A percentile compares a stretch with the other conserved stretches of the same genome.
Conservation (phyloP, 2,113 vertebrate species). For the Scopus umbretta region DNA sequence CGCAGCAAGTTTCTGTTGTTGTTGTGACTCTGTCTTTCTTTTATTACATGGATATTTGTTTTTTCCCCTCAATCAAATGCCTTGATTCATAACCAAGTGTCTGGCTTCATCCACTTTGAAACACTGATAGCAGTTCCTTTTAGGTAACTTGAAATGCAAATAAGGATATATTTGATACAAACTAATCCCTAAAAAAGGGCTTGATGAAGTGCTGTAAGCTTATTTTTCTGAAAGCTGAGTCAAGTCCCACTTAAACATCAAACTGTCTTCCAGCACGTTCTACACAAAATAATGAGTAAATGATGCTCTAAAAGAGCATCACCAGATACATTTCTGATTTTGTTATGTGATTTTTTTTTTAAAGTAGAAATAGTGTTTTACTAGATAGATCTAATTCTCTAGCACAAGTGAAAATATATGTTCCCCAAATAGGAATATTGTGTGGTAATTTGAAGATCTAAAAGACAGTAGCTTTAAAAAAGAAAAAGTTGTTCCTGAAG, state of each 20-base stretch:
- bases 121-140: slow-evolving; percentile 22
- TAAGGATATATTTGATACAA: slow-evolving; percentile 53
- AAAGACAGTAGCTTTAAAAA: not conserved
- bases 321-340: slow-evolving; percentile 8
- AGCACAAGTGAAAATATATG: not conserved
- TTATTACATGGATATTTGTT: not conserved
- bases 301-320: not conserved
- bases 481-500: not conserved
- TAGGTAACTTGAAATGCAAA: slow-evolving; percentile 55
- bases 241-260: slow-evolving; percentile 56
- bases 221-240: slow-evolving; percentile 55
- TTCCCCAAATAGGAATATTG: not conserved
- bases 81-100: not conserved
- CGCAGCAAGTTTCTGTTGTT: not conserved
- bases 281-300: slow-evolving; percentile 35
- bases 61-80: not conserved
- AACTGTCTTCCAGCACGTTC: slow-evolving; percentile 5
- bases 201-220: slow-evolving; percentile 46
- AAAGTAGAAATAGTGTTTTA: not conserved
- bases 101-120: slow-evolving; percentile 39
- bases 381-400: not conserved
- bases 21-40: not conserved
- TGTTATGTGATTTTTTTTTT: not conserved
- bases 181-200: slow-evolving; percentile 53
- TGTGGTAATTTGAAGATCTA: not conserved